phyloP scores from a whole-genome alignment of 1,140 invertebrate genomes.

The Pseudoatta argentina region DNA sequence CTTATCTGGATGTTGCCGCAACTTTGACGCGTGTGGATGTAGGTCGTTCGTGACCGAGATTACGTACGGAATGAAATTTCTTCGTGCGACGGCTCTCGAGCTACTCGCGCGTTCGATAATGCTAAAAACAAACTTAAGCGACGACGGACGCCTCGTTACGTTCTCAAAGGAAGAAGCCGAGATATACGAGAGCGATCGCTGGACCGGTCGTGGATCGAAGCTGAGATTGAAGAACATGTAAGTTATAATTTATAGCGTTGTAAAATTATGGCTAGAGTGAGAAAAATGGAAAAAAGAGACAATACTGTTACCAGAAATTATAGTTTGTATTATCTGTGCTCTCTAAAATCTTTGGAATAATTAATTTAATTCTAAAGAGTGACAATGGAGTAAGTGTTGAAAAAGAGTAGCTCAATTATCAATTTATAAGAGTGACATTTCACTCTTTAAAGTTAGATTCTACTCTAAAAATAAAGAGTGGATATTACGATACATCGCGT shows the following conservation, averaged over 20 bases:
- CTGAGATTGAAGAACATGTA: not conserved
- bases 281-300: too few relatives aligned
- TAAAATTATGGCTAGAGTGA: not conserved
- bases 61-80: constrained; percentile 61
- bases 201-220: not conserved
- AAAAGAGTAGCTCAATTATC: too few relatives aligned
- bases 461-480: not conserved
- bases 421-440: too few relatives aligned
- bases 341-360: too few relatives aligned
- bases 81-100: constrained; percentile 42
- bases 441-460: too few relatives aligned
- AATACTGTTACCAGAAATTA: not conserved
- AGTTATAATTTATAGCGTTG: not conserved
- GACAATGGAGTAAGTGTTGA: too few relatives aligned
- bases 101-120: constrained; percentile 49
- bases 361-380: too few relatives aligned
- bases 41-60: constrained; percentile 62
- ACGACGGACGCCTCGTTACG: not conserved
- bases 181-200: constrained; percentile 1
- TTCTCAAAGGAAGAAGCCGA: constrained; percentile 4
- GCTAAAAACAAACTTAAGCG: constrained; percentile 53
- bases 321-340: not conserved
- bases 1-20: constrained; percentile 58
- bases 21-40: constrained; percentile 58
- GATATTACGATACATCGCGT: not conserved